A percentile compares a stretch with the other conserved stretches of the same genome.
These are phyloP conservation scores for Eurystomus glaucurus DNA, from an alignment of 2,797 vertebrate species.

Conservation along the genomic window DNA sequence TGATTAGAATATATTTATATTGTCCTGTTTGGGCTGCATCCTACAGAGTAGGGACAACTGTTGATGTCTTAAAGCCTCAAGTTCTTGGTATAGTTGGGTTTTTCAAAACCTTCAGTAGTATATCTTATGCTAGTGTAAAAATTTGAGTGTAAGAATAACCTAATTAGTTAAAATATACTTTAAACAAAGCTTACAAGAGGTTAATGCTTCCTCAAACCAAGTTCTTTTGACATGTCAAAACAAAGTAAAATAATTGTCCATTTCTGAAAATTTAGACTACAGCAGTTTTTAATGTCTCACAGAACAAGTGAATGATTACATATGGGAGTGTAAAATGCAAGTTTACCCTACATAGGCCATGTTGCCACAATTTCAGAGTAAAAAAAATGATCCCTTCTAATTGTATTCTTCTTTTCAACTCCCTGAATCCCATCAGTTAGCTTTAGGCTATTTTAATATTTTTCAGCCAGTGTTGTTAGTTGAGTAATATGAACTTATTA, in stretches of 20 bases:
- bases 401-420: neutral
- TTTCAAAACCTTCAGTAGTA: neutral
- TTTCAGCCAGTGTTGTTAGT: neutral
- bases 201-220: neutral
- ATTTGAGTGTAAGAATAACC: neutral
- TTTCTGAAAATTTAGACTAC: neutral
- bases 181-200: neutral
- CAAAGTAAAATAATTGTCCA: fast-evolving
- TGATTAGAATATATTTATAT: neutral
- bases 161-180: neutral
- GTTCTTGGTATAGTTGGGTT: neutral
- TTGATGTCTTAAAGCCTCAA: neutral
- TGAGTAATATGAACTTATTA: neutral
- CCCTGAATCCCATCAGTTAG: neutral
- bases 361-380: neutral
- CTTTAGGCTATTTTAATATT: neutral
- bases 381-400: neutral
- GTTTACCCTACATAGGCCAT: neutral
- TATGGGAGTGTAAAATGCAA: neutral
- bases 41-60: neutral
- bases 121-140: neutral
- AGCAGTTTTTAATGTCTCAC: neutral
- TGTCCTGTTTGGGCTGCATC: neutral
- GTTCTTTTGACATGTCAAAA: neutral
- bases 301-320: neutral